These are phyloP conservation scores for Lissonota sp. DNA, from an alignment of 2,888 invertebrate genomes.

Conservation along the genomic window DNA sequence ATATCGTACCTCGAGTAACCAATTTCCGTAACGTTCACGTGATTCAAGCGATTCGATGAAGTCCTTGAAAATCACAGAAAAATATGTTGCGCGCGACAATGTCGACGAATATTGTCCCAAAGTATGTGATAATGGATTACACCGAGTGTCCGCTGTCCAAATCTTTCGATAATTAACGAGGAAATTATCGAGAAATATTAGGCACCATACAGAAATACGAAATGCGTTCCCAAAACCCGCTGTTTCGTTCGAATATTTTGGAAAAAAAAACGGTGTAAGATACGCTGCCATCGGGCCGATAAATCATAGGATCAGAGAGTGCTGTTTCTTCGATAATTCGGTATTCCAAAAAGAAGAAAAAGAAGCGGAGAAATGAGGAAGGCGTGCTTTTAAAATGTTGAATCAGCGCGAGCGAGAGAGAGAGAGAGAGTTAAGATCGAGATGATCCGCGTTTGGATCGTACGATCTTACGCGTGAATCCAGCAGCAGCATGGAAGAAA, in stretches of 20 bases:
- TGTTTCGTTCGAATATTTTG: conserved; percentile 47
- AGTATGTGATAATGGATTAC: conserved; percentile 44
- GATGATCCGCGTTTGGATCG: conserved; percentile 58
- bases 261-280: conserved; percentile 36
- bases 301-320: conserved; percentile 64
- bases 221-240: conserved; percentile 32
- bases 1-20: no score
- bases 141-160: conserved; percentile 28
- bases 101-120: conserved; percentile 45
- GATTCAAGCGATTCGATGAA: no score
- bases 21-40: no score
- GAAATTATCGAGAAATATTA: conserved; percentile 58
- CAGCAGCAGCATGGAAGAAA: conserved; percentile 17
- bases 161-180: conserved; percentile 57
- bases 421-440: conserved; percentile 38
- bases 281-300: conserved; percentile 50
- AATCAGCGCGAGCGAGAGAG: conserved; percentile 1
- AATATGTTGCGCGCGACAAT: background rate
- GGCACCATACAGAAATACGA: conserved; percentile 26
- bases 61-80: no score
- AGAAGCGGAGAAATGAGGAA: conserved; percentile 17
- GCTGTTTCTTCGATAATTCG: conserved; percentile 55
- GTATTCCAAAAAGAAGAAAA: conserved; percentile 38
- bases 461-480: conserved; percentile 51
- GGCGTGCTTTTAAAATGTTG: conserved; percentile 39